These are phyloP conservation scores for Dermatemys mawii DNA, from an alignment of 2,113 vertebrate species.

Conservation along the genomic window DNA sequence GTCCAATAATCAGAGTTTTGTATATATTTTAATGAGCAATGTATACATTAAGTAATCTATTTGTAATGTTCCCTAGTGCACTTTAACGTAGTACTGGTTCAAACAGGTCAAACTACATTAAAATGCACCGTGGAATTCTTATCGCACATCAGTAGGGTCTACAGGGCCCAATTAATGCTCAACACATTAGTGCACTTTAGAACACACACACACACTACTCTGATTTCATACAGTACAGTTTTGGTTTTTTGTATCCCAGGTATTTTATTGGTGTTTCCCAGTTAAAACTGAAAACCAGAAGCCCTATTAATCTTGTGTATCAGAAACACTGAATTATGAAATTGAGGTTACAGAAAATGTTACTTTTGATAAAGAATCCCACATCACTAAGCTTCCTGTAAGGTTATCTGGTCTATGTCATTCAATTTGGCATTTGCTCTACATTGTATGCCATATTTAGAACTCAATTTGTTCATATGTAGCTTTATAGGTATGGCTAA, in stretches of 20 bases:
- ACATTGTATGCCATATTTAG: not conserved
- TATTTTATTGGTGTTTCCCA: not conserved
- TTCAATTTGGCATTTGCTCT: not conserved
- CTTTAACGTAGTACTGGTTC: not conserved
- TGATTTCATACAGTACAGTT: not conserved
- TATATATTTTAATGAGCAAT: not conserved
- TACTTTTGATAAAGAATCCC: not conserved
- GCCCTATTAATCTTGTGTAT: not conserved
- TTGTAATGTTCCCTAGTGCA: not conserved
- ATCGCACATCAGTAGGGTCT: not conserved
- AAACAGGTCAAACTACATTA: not conserved
- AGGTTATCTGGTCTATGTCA: not conserved
- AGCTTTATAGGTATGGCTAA: constrained; percentile 11
- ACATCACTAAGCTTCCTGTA: not conserved
- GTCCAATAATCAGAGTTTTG: not conserved
- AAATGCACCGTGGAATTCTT: not conserved
- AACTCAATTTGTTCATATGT: not conserved
- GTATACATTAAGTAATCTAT: not conserved
- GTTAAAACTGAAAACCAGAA: not conserved
- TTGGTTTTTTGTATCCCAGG: not conserved
- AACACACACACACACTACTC: not conserved
- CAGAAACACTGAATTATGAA: not conserved
- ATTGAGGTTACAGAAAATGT: not conserved
- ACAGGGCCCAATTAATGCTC: not conserved
- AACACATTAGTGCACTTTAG: not conserved